Evolutionary conservation across 2,797 vertebrate species (phyloP).

Genomic region (Rhinogobio ventralis): DNA sequence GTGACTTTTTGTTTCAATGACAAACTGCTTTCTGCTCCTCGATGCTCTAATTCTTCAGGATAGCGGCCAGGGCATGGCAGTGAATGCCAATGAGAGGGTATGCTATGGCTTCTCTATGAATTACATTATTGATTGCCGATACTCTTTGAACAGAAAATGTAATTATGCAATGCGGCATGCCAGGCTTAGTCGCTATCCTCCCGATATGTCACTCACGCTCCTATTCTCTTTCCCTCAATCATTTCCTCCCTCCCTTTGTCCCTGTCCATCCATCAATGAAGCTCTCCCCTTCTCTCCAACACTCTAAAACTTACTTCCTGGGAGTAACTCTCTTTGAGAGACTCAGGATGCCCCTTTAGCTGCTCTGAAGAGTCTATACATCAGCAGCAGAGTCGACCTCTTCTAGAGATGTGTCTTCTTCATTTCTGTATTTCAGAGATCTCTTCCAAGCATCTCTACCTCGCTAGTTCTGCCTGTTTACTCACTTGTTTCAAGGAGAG

Average conservation of each 20-base stretch:
- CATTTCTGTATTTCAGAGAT: not conserved
- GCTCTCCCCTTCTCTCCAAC: not conserved
- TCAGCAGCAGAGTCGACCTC: slow-evolving; percentile 8
- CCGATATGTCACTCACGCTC: slow-evolving; percentile 57
- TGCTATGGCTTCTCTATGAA: slow-evolving; percentile 82
- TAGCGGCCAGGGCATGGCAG: slow-evolving; percentile 66
- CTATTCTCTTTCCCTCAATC: slow-evolving; percentile 51
- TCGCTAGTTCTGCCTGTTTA: not conserved
- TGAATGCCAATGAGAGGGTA: slow-evolving; percentile 74
- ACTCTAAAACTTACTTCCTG: slow-evolving; percentile 3
- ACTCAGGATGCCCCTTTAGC: slow-evolving; percentile 12
- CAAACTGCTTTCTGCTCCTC: slow-evolving; percentile 61
- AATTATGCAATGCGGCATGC: slow-evolving; percentile 86
- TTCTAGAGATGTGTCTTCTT: not conserved
- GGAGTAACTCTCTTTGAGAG: not conserved
- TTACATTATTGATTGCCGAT: slow-evolving; percentile 90
- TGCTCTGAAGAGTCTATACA: slow-evolving; percentile 17
- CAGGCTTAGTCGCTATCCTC: slow-evolving; percentile 67
- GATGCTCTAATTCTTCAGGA: slow-evolving; percentile 73
- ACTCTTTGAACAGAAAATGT: slow-evolving; percentile 87
- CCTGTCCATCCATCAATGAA: slow-evolving; percentile 34
- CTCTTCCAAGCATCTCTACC: not conserved
- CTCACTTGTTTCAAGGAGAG: slow-evolving; percentile 32
- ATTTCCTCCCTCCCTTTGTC: slow-evolving; percentile 37
- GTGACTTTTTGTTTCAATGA: slow-evolving; percentile 73